Base-by-base conservation (phyloP, 2,888 invertebrate genomes). In the Napeogenes sylphis region DNA sequence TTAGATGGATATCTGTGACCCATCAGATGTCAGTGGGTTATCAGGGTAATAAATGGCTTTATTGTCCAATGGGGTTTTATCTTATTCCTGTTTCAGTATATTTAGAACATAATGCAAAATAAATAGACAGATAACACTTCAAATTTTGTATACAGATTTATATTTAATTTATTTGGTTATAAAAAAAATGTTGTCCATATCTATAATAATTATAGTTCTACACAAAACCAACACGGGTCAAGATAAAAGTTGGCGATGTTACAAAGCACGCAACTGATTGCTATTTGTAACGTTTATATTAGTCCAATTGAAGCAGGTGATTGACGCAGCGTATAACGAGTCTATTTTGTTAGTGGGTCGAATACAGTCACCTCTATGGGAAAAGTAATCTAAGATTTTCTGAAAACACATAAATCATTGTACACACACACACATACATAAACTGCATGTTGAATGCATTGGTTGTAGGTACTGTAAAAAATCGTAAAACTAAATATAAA, bases 221-320 rank as follows among this genome's bases (percentile, higher is more conserved):
- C 63, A 61, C 55, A 62, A 71, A 64, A 59, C 65, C 58, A 73
- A 76, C 63, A 64, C 73, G 81, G 84, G 83, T 85, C 83, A 83
- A 78, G 71, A 75, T 71, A 70, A 66, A 64, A 83, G 84, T 83
- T 84, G 79, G 82, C 81, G 80, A 80, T 80, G 76, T 81, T 79
- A 80, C 80, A 76, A 77, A 80, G 81, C 81, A 73, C 83, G 71
- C 71, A 83, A 30, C 83, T 88, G 88, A 88, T 88, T 88, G 82
- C 82, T 86, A 88, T 87, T 88, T 88, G 87, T 89, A 88, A 85
- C 85, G 83, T 88, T 79, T 86, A 83, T 82, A 88, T 87, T 83
- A 88, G 82, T 78, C 80, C 83, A 78, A 84, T 84, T 84, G 85
- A 86, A 80, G 78, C 55, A 55, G n/a, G 68, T 87, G 89, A 87